Percentiles rank a stretch among this genome's conserved stretches.
Evolutionary conservation across 2,797 vertebrate genomes (phyloP).

Genomic region (Streptopelia turtur): DNA sequence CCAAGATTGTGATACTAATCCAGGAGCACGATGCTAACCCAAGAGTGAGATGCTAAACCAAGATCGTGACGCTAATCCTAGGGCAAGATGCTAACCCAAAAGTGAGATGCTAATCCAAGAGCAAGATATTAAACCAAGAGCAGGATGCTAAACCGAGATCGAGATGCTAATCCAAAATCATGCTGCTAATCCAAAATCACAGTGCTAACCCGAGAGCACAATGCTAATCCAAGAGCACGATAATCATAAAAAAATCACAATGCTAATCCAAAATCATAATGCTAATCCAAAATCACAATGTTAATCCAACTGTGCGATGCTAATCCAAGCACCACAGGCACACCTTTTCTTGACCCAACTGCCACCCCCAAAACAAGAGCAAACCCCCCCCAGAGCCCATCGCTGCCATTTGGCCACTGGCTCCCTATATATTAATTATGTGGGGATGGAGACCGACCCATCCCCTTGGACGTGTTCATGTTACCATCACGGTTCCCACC

Average conservation of each 20-base stretch:
- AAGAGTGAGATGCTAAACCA: background rate
- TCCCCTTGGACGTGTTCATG: fast-evolving
- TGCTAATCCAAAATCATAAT: too few species aligned
- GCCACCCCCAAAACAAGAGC: fast-evolving
- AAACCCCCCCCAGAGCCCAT: fast-evolving
- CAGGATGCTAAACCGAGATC: background rate
- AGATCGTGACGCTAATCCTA: background rate
- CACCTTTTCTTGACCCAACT: fast-evolving
- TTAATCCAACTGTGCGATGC: background rate
- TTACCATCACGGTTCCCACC: background rate
- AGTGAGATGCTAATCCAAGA: fast-evolving
- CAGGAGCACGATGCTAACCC: fast-evolving
- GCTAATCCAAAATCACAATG: too few species aligned
- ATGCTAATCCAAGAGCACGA: too few species aligned
- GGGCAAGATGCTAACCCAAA: fast-evolving
- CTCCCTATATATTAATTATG: fast-evolving
- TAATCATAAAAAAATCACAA: too few species aligned
- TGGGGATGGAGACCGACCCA: background rate
- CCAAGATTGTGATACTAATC: too few species aligned
- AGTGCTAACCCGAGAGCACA: background rate
- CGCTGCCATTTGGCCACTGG: fast-evolving
- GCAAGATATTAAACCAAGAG: fast-evolving
- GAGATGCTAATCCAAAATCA: background rate
- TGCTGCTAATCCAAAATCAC: background rate
- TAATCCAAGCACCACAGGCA: background rate